A percentile compares a stretch with the other conserved stretches of the same genome.
Evolutionary conservation across 2,888 invertebrate genomes (phyloP).

Genomic region (Tiliacea citrago): DNA sequence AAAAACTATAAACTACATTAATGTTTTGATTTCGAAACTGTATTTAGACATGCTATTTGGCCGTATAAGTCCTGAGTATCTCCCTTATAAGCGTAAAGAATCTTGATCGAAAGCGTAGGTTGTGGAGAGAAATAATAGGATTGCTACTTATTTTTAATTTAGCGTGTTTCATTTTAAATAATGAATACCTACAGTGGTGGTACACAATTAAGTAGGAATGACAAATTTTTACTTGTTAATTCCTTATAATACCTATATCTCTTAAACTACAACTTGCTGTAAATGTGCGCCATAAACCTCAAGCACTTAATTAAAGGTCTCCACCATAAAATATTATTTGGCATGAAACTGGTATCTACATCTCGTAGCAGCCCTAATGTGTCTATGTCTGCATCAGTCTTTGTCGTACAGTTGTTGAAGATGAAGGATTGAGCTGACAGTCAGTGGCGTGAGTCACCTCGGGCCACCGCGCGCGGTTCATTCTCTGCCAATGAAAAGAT

Average conservation of each 20-base stretch:
- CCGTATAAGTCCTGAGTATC: conserved; percentile 53
- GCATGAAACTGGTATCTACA: neutral
- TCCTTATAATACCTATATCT: neutral
- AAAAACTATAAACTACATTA: conserved; percentile 63
- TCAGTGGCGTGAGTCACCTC: conserved; percentile 74
- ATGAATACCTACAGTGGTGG: neutral
- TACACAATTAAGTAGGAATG: neutral
- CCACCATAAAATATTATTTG: conserved; percentile 7
- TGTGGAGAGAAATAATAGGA: conserved; percentile 26
- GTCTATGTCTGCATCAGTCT: conserved; percentile 70
- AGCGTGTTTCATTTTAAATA: conserved; percentile 7
- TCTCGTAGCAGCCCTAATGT: conserved; percentile 54
- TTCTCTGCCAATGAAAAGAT: conserved; percentile 82
- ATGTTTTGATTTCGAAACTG: conserved; percentile 62
- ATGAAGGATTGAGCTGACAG: conserved; percentile 71
- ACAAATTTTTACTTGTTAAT: neutral
- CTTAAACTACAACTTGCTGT: neutral
- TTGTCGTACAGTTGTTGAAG: conserved; percentile 69
- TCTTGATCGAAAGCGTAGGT: conserved; percentile 45
- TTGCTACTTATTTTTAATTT: conserved; percentile 20
- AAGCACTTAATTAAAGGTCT: neutral
- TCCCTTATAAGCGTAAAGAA: conserved; percentile 42
- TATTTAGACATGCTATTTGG: conserved; percentile 61
- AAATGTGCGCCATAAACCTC: no score
- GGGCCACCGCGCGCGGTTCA: conserved; percentile 78